Conservation (phyloP, 2,797 vertebrate genomes). For the Cyprinella venusta region DNA sequence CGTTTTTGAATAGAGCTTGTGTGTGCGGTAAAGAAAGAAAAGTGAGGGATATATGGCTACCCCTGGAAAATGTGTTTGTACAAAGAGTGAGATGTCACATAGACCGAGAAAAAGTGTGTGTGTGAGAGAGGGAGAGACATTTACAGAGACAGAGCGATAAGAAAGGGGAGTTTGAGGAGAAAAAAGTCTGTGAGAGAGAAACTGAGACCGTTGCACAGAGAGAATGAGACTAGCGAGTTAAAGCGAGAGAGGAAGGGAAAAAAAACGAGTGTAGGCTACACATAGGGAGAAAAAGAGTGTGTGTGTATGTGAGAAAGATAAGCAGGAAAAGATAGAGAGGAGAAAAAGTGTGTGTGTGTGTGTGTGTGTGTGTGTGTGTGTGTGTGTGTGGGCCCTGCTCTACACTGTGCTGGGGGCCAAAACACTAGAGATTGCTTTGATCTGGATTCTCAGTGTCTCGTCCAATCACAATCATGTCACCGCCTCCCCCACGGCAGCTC, state of each 20-base stretch:
- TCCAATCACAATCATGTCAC: conserved; percentile 86
- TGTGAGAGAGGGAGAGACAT: conserved; percentile 23
- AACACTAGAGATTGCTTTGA: conserved; percentile 88
- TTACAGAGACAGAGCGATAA: conserved; percentile 34
- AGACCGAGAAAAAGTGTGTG: conserved; percentile 27
- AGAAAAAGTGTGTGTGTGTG: conserved; percentile 40
- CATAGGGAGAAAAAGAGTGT: conserved; percentile 27
- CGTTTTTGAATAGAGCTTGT: conserved; percentile 1
- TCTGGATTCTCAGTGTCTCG: conserved; percentile 84
- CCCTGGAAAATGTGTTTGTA: conserved; percentile 17
- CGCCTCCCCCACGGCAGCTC: conserved; percentile 77
- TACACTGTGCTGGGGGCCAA: conserved; percentile 82
- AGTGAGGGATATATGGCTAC: conserved; percentile 3
- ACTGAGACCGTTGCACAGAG: conserved; percentile 63
- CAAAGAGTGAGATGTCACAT: conserved; percentile 33
- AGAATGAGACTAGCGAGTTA: conserved; percentile 14
- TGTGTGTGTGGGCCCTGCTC: conserved; percentile 75
- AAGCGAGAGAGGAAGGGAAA: conserved; percentile 15
- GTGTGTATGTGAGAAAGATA: conserved; percentile 44
- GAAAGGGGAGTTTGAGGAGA: conserved; percentile 27
- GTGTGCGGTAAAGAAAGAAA: not conserved
- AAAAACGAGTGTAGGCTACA: not conserved
- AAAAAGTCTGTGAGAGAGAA: conserved; percentile 53
- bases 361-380: conserved; percentile 68
- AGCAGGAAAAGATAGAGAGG: conserved; percentile 48